Percentiles rank a stretch among this genome's conserved stretches.
These are phyloP conservation scores for Corythaeola cristata DNA, from an alignment of 2,113 vertebrate genomes.

Conservation along the genomic window DNA sequence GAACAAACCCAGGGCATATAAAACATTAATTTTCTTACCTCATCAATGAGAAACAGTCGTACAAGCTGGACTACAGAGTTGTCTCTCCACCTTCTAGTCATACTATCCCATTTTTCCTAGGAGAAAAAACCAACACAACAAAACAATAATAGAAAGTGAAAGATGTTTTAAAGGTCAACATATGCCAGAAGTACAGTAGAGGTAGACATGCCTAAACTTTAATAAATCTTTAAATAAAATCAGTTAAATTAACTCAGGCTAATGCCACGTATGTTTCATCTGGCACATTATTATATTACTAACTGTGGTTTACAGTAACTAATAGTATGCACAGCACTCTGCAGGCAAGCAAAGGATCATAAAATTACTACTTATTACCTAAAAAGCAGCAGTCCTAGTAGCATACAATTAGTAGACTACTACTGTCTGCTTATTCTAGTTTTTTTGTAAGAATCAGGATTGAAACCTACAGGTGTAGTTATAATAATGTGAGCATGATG, in stretches of 20 bases:
- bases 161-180: neutral
- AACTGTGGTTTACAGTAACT: neutral
- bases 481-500: slow-evolving; percentile 93
- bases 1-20: slow-evolving; percentile 23
- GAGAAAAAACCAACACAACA: neutral
- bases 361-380: neutral
- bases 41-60: slow-evolving; percentile 93
- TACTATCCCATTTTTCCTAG: slow-evolving; percentile 99
- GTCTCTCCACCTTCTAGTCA: slow-evolving; percentile 97
- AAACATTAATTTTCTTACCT: slow-evolving; percentile 74
- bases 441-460: neutral
- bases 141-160: neutral
- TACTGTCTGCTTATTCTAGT: neutral
- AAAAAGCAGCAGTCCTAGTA: neutral
- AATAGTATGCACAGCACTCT: neutral
- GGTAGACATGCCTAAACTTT: neutral
- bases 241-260: neutral
- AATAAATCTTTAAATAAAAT: neutral
- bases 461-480: slow-evolving; percentile 91
- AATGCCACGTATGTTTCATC: neutral
- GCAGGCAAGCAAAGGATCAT: neutral
- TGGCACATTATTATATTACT: neutral
- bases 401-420: neutral
- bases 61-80: slow-evolving; percentile 91
- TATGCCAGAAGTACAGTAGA: neutral